Evolutionary conservation across 2,113 vertebrate genomes (phyloP), one percentile per base, ranked within the genome.

Genomic region (Periophthalmodon schlosseri): DNA sequence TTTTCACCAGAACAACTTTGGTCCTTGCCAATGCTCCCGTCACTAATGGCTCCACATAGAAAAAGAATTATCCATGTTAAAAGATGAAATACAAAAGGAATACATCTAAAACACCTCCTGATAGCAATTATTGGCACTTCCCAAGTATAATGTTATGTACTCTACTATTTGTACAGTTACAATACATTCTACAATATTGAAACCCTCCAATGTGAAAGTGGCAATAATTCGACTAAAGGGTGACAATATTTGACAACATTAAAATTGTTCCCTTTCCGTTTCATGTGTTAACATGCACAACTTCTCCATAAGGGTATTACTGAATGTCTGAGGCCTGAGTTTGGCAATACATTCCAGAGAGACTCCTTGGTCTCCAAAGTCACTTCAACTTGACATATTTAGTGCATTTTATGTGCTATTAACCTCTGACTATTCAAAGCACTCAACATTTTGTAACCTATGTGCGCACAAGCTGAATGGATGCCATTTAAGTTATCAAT

Each of bases 321-420:
- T 90, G 87, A 91, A 92, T 90, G 87, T 93, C 88, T 74, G 87
- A 93, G 92, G 94, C 92, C 93, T 93, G 93, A 94, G 92, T 93
- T 94, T 94, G 93, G 91, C 91, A 91, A 92, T 94, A 93, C 92
- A 93, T 94, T 94, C 92, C 89, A 90, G 88, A 84, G 92, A 93
- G 90, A 93, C 89, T 80, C 80, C 78, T 88, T 64, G 10, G 81
- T 89, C 91, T 91, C 89, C 67, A 84, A 86, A 84, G 86, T 92
- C 91, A 91, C 91, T 93, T 93, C 90, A 90, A 91, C 81, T 88
- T 87, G 88, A 90, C 91, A 93, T 89, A 92, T 93, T 92, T 93
- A 94, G 93, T 94, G 94, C 94, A 93, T 94, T 92, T 92, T 89
- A 92, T 92, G 94, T 93, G 93, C 93, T 92, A 89, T 93, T 88